These are phyloP conservation scores for Scarus forsteni DNA, from an alignment of 2,797 vertebrate species.

Conservation along the genomic window DNA sequence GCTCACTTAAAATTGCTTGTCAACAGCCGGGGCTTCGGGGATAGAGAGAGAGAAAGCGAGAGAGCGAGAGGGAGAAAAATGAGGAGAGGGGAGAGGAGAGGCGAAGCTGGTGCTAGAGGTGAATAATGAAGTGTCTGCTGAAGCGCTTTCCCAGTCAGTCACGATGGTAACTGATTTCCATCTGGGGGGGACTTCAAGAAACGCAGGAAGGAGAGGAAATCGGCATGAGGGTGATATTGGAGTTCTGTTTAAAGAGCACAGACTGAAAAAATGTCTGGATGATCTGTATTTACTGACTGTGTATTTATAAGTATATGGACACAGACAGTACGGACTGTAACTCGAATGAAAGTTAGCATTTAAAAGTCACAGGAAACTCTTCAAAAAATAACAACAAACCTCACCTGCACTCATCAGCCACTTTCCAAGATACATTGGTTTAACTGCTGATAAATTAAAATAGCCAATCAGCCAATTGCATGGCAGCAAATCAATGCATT, in stretches of 20 bases:
- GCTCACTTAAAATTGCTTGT: slow-evolving; percentile 84
- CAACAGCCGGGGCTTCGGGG: slow-evolving; percentile 72
- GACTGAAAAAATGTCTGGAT: background rate
- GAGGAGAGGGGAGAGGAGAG: slow-evolving; percentile 38
- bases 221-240: slow-evolving; percentile 27
- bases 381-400: too few species aligned
- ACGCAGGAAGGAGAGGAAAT: slow-evolving; percentile 50
- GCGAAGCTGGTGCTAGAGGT: slow-evolving; percentile 73
- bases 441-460: too few species aligned
- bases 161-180: slow-evolving; percentile 80
- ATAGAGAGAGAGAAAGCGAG: slow-evolving; percentile 10
- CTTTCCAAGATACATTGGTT: too few species aligned
- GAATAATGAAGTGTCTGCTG: slow-evolving; percentile 85
- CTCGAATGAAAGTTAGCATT: too few species aligned
- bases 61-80: slow-evolving; percentile 33
- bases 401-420: too few species aligned
- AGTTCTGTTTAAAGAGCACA: slow-evolving; percentile 11
- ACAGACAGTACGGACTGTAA: too few species aligned
- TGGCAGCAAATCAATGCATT: too few species aligned
- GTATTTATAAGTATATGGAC: too few species aligned
- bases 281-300: too few species aligned
- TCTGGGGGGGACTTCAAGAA: slow-evolving; percentile 56
- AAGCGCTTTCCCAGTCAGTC: slow-evolving; percentile 77
- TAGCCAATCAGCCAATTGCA: too few species aligned
- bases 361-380: too few species aligned